A percentile compares a stretch with the other conserved stretches of the same genome.
These are phyloP conservation scores for Syngnathus rostellatus DNA, from an alignment of 2,797 vertebrate genomes.

Conservation along the genomic window DNA sequence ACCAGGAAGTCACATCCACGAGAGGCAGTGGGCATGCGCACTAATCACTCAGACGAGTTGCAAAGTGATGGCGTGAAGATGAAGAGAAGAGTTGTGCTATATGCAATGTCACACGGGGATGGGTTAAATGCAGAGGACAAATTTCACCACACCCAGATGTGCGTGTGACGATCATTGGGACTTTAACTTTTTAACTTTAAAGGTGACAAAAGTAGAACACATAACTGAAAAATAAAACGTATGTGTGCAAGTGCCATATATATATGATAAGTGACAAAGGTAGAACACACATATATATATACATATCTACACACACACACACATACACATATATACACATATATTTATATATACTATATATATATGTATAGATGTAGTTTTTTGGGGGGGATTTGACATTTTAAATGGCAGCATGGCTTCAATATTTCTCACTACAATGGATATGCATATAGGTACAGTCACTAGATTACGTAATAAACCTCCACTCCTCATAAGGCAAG, in stretches of 20 bases:
- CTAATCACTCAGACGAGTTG: constrained; percentile 1
- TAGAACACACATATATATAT: no score
- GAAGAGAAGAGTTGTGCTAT: not conserved
- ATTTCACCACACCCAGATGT: no score
- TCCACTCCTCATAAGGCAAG: constrained; percentile 64
- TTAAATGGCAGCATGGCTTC: not conserved
- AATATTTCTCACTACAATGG: not conserved
- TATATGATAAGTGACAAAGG: no score
- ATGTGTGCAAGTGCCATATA: no score
- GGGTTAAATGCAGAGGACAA: no score
- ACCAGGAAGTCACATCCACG: constrained; percentile 22
- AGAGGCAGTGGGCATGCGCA: constrained; percentile 49
- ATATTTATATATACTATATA: no score
- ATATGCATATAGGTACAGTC: not conserved
- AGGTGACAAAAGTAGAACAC: not conserved
- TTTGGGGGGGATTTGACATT: not conserved
- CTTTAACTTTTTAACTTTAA: no score
- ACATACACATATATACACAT: no score
- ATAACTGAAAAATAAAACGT: not conserved
- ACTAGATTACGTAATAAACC: constrained; percentile 29
- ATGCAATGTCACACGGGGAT: not conserved
- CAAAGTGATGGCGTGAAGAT: not conserved
- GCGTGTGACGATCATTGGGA: no score
- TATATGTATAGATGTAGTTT: no score
- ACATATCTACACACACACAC: no score